A percentile compares a stretch with the other conserved stretches of the same genome.
phyloP scores from a whole-genome alignment of 2,888 invertebrate species.

The Odontocolon sp. region DNA sequence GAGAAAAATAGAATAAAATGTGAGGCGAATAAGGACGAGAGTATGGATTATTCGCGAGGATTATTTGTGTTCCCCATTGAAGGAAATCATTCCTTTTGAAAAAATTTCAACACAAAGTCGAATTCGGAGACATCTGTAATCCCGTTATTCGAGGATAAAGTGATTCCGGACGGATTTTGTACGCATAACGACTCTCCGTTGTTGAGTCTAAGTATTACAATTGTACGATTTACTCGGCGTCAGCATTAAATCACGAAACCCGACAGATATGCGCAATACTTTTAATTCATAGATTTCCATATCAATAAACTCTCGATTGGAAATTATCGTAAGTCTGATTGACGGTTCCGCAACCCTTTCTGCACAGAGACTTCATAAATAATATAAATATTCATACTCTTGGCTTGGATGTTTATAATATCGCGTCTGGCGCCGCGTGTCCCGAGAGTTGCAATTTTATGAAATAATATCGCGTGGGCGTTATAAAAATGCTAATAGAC shows the following conservation, averaged over 20 bases:
- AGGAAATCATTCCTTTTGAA: not conserved
- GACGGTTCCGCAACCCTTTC: conserved; percentile 51
- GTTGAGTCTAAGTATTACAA: not conserved
- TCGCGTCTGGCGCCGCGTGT: conserved; percentile 47
- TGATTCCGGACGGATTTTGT: conserved; percentile 42
- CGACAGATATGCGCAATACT: not conserved
- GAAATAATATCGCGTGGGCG: conserved; percentile 40
- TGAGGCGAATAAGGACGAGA: conserved; percentile 10
- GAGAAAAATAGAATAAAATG: not conserved
- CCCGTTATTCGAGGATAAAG: conserved; percentile 37
- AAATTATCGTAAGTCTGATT: conserved; percentile 29
- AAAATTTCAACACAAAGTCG: too few species aligned
- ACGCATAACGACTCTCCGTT: not conserved
- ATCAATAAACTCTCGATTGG: not conserved
- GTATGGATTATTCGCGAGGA: not conserved
- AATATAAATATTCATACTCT: conserved; percentile 44
- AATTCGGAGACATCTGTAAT: too few species aligned
- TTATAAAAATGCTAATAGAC: conserved; percentile 32
- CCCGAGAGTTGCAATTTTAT: conserved; percentile 38
- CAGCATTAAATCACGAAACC: not conserved
- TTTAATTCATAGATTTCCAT: conserved; percentile 8
- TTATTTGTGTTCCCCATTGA: not conserved
- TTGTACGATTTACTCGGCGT: not conserved
- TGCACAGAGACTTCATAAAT: conserved; percentile 47
- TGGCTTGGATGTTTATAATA: conserved; percentile 17